A percentile compares a stretch with the other conserved stretches of the same genome.
Conservation (phyloP, 2,113 vertebrate species). For the Psittacula cyanocephala region DNA sequence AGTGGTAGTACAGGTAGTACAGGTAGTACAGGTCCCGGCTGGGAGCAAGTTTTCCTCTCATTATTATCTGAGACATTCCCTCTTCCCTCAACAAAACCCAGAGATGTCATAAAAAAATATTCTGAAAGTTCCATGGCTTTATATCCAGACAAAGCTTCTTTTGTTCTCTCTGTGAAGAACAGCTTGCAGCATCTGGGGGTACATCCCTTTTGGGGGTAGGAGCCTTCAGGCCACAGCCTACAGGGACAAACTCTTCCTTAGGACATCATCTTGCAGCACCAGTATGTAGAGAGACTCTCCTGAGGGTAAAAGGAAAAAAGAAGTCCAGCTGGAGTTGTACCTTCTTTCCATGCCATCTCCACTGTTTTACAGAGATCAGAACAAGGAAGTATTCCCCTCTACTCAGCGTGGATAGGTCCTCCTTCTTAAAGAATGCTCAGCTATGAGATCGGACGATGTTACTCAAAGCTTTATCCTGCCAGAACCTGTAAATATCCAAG, state of each 20-base stretch:
- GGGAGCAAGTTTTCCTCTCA: neutral
- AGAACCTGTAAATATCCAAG: neutral
- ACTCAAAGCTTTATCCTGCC: neutral
- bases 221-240: neutral
- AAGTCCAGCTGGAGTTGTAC: fast-evolving
- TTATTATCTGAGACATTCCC: neutral
- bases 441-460: neutral
- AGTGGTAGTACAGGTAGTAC: no score
- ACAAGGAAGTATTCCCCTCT: neutral
- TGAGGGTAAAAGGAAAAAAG: neutral
- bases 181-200: neutral
- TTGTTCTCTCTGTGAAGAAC: neutral
- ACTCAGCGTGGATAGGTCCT: neutral
- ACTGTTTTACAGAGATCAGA: neutral
- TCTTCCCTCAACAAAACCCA: neutral
- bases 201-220: neutral
- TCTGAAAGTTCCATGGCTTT: neutral
- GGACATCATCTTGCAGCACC: neutral
- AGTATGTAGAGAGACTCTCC: neutral
- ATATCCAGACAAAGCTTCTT: neutral
- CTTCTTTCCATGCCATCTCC: neutral
- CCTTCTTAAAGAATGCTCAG: neutral
- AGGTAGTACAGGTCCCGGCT: neutral
- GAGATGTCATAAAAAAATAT: neutral
- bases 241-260: neutral